These are phyloP conservation scores for Manacus vitellinus DNA, from an alignment of 2,113 vertebrate species.

Conservation along the genomic window DNA sequence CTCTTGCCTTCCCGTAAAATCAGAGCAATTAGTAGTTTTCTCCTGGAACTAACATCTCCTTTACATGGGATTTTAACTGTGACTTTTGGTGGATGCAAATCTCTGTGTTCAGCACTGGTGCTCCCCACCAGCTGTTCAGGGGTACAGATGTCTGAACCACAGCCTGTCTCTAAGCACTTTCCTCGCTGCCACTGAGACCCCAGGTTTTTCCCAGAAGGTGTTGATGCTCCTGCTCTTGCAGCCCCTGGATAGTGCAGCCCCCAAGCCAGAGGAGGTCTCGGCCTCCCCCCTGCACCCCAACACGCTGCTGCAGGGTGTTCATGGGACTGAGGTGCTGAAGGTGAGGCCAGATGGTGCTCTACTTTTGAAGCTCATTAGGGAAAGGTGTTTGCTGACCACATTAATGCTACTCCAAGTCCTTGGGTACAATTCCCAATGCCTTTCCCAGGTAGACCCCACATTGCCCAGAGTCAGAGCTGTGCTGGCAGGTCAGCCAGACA, in stretches of 20 bases:
- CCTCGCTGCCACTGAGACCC: background rate
- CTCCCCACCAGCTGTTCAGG: background rate
- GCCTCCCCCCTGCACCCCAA: background rate
- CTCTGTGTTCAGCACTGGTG: background rate
- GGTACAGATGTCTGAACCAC: too few species aligned
- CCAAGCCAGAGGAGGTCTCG: accelerated
- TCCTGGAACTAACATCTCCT: background rate
- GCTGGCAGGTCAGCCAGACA: background rate
- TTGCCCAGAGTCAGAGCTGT: background rate
- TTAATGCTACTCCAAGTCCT: background rate
- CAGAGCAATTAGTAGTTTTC: background rate
- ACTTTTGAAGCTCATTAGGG: background rate
- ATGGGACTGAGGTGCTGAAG: background rate
- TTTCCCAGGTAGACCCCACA: background rate
- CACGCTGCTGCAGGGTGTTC: background rate
- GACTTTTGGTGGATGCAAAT: background rate
- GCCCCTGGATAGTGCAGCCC: background rate
- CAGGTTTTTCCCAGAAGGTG: background rate
- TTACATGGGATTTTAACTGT: background rate
- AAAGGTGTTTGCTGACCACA: background rate
- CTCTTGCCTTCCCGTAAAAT: background rate
- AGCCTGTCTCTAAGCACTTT: background rate
- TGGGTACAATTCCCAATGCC: background rate
- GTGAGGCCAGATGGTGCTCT: background rate
- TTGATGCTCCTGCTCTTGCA: background rate